These are phyloP conservation scores for Mesorhabditis belari DNA, from an alignment of 2,888 invertebrate species.

Conservation along the genomic window DNA sequence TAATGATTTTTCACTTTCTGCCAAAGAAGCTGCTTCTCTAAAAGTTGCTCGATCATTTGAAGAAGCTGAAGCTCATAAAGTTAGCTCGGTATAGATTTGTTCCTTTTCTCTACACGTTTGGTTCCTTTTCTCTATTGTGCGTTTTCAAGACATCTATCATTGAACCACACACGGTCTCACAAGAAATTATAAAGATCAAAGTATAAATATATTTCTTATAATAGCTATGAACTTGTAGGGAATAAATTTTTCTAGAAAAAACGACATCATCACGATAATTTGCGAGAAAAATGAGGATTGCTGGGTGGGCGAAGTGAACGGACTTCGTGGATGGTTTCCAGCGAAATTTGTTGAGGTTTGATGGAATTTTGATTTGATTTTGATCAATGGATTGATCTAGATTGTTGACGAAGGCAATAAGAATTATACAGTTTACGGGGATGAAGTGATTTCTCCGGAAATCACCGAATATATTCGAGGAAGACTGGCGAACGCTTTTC, in stretches of 20 bases:
- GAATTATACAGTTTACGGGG: slow-evolving; percentile 65
- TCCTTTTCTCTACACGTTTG: too few species aligned
- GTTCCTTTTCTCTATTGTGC: too few species aligned
- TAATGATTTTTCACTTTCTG: too few species aligned
- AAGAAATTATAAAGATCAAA: too few species aligned
- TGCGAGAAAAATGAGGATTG: slow-evolving; percentile 59
- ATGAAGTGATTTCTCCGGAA: slow-evolving; percentile 91
- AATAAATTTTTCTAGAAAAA: slow-evolving; percentile 65
- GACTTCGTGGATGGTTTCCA: slow-evolving; percentile 60
- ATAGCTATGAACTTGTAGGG: too few species aligned
- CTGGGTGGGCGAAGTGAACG: slow-evolving; percentile 60
- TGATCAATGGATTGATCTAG: slow-evolving; percentile 64
- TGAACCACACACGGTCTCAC: too few species aligned
- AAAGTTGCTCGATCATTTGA: too few species aligned
- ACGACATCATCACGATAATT: slow-evolving; percentile 88
- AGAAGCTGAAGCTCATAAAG: too few species aligned
- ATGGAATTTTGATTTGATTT: neutral
- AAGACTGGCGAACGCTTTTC: slow-evolving; percentile 35
- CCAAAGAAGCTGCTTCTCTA: too few species aligned
- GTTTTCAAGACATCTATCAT: too few species aligned
- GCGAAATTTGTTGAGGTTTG: slow-evolving; percentile 60
- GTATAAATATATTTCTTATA: too few species aligned
- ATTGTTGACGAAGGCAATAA: slow-evolving; percentile 89
- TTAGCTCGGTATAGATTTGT: too few species aligned
- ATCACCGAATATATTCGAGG: slow-evolving; percentile 89